Evolutionary conservation across 2,888 invertebrate species (phyloP), one percentile per base, ranked within the genome.

Genomic region (Buathra laborator): DNA sequence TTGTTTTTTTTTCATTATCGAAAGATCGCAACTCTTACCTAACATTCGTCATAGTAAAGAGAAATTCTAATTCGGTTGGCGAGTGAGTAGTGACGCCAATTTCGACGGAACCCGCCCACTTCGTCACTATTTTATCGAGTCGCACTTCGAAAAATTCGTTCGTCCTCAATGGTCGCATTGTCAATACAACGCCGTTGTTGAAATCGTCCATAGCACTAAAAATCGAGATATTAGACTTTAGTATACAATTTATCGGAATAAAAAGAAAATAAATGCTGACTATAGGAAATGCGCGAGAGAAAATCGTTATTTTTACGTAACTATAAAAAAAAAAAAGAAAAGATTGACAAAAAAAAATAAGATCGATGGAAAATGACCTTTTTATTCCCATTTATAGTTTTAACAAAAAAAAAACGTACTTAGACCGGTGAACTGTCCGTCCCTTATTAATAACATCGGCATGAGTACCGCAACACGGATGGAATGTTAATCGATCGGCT

Each of bases 61-160:
- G 98, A 94, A 97, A 98, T 89, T 98, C 97, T 86, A 98, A 94
- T 92, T 98, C 97, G 76, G 96, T 96, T 0, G 98, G 98, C 87
- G 97, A 96, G 94, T 98, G 98, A 82, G 98, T 98, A 75, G 99
- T 99, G 83, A 98, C 97, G 87, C 98, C 98, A 94, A 98, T 97
- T 95, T 99, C 99, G 88, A 99, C 97, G 59, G 98, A 98, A 51
- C 99, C 99, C 46, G 98, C 98, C 99, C 99, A 99, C 94, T 98
- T 98, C 32, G 97, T 97, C 32, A 99, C 97, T 90, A 99, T 97
- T 91, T 97, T 96, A 92, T 99, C 99, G 79, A 99, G 95, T 75
- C 97, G 95, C 78, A 99, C 98, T 95, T 99, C 98, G 94, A 99
- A 99, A 90, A 99, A 94, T 94, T 99, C 99, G 90, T 98, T 98